Conservation (phyloP, 2,113 vertebrate genomes). For the Apteryx mantelli region DNA sequence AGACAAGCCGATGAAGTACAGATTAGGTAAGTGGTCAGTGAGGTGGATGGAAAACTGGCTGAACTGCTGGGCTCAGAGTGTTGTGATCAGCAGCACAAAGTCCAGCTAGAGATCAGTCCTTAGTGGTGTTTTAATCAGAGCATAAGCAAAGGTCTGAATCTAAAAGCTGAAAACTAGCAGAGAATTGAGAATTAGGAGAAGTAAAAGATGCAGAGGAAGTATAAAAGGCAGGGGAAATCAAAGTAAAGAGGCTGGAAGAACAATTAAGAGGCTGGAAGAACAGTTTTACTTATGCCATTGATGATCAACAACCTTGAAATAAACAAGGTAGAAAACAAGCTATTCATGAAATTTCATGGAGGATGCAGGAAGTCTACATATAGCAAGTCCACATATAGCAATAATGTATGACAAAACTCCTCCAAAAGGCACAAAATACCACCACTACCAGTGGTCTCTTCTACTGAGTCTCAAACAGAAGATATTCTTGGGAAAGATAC, state of each 20-base stretch:
- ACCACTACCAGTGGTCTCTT: not conserved
- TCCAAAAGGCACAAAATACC: not conserved
- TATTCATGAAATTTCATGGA: not conserved
- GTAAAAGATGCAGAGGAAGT: not conserved
- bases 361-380: not conserved
- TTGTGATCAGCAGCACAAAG: too few relatives aligned
- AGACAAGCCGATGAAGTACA: too few relatives aligned
- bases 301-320: not conserved
- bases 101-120: too few relatives aligned
- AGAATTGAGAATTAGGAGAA: not conserved
- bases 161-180: not conserved
- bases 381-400: not conserved
- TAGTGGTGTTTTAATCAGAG: not conserved
- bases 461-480: not conserved
- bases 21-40: too few relatives aligned
- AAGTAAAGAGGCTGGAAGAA: not conserved
- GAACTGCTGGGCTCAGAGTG: not conserved
- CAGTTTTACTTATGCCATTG: not conserved
- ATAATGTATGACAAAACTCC: not conserved
- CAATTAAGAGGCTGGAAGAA: not conserved
- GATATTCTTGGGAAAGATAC: not conserved
- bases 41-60: too few relatives aligned
- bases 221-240: not conserved
- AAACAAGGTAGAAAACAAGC: not conserved
- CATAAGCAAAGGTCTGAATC: not conserved